Base-by-base conservation (phyloP, 2,113 vertebrate genomes). In the Tupaia tana region DNA sequence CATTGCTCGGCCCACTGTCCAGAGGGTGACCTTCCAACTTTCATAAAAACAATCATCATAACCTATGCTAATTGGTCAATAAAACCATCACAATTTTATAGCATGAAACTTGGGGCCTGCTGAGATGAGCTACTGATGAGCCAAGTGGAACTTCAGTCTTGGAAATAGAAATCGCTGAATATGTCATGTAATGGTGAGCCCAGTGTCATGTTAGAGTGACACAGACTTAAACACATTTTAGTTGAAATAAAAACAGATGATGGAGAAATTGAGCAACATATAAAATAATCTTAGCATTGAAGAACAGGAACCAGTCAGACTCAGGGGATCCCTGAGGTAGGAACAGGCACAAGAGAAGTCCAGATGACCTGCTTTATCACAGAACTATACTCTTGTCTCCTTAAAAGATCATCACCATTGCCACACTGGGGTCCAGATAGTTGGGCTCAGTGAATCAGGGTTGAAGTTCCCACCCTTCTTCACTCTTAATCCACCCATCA, bases 41-140 rank as follows among this genome's bases (percentile, higher is more conserved):
- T 93, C 95, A 96, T 96, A 96, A 94, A 97, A 97, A 95, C 93
- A 96, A 94, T 96, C 96, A 97, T 97, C 93, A 97, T 97, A 97
- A 94, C 94, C 91, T 96, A 59, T 95, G 86, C 61, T 97, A 96
- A 97, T 90, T 97, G 95, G 93, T 82, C 97, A 96, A 96, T 97
- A 97, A 97, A 97, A 94, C 94, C 91, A 97, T 96, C 93, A 91
- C n/a, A 56, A 3, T 96, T 97, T 97, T 97, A 97, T 96, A 91
- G 94, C 71, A 22, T 64, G 83, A 94, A 96, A 94, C 83, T 88
- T 92, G 88, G 74, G 61, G 88, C 84, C 83, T 75, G 66, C 92
- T 71, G 77, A 96, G 86, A 89, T 90, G 69, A 87, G 20, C 66
- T 94, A 77, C 56, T 12, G 86, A 86, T 10, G 64, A 94, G 79